These are phyloP conservation scores for Bemisia tabaci DNA, from an alignment of 1,140 invertebrate species.

Conservation along the genomic window DNA sequence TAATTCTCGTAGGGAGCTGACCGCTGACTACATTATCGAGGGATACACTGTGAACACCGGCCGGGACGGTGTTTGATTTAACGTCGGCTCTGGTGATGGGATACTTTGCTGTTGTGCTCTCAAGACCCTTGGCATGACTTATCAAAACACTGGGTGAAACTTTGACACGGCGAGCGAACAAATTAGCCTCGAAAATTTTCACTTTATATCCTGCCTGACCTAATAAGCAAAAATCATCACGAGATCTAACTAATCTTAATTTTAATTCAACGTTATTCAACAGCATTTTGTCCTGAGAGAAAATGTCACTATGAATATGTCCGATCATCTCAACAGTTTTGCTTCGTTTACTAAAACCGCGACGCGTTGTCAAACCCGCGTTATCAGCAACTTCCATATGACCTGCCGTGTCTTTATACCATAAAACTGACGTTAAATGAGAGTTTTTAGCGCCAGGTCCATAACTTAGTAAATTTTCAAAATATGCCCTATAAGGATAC, in stretches of 20 bases:
- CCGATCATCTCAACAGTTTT: too few relatives aligned
- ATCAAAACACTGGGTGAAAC: slow-evolving; percentile 28
- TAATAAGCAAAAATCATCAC: slow-evolving; percentile 29
- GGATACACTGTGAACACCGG: slow-evolving; percentile 24
- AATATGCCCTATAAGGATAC: slow-evolving; percentile 32
- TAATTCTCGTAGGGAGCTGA: slow-evolving; percentile 13
- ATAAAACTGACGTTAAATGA: slow-evolving; percentile 26
- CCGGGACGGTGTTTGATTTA: slow-evolving; percentile 28
- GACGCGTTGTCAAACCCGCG: slow-evolving; percentile 24
- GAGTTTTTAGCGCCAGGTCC: slow-evolving; percentile 31
- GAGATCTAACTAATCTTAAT: slow-evolving; percentile 25
- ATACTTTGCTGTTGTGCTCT: slow-evolving; percentile 29
- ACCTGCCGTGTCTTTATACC: slow-evolving; percentile 20
- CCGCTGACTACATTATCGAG: slow-evolving; percentile 28
- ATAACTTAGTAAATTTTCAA: slow-evolving; percentile 34
- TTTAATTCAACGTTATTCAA: too few relatives aligned
- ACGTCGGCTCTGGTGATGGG: slow-evolving; percentile 29
- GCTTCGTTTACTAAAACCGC: slow-evolving; percentile 30
- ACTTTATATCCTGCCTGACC: slow-evolving; percentile 14
- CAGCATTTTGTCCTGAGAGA: too few relatives aligned
- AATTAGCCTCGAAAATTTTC: slow-evolving; percentile 23
- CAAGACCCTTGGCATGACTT: slow-evolving; percentile 27
- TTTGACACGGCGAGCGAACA: slow-evolving; percentile 26
- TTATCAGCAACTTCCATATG: slow-evolving; percentile 23
- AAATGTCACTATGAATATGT: too few relatives aligned